Percentiles rank a stretch among this genome's conserved stretches.
These are phyloP conservation scores for Augochlora pura DNA, from an alignment of 1,140 invertebrate species.

Conservation along the genomic window DNA sequence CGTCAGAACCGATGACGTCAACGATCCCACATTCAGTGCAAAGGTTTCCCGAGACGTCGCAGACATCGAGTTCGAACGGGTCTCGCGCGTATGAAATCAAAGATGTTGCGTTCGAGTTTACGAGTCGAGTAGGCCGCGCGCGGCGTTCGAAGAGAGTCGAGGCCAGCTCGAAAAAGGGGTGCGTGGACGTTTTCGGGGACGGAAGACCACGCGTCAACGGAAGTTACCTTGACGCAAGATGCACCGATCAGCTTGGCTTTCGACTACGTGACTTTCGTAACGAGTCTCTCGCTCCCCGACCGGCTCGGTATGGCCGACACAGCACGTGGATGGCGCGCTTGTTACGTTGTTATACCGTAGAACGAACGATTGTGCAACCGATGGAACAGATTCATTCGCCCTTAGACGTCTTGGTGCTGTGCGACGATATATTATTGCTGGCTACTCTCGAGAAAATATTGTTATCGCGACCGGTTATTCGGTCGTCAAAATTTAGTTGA, in stretches of 20 bases:
- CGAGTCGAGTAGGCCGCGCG: too few relatives aligned
- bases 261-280: conserved; percentile 31
- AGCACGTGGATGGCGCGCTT: conserved; percentile 12
- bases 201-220: conserved; percentile 50
- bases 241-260: conserved; percentile 19
- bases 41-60: neutral
- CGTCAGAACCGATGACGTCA: neutral
- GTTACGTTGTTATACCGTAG: neutral
- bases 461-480: too few relatives aligned
- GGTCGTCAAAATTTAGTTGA: too few relatives aligned
- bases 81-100: neutral
- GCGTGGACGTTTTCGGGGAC: conserved; percentile 17
- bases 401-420: too few relatives aligned
- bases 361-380: conserved; percentile 12
- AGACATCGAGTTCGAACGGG: too few relatives aligned
- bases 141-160: neutral
- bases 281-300: neutral
- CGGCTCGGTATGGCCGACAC: neutral
- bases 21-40: neutral
- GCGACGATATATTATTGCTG: too few relatives aligned
- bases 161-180: neutral
- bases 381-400: neutral
- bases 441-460: too few relatives aligned
- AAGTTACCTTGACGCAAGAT: conserved; percentile 47
- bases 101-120: neutral